These are phyloP conservation scores for Halcyon senegalensis DNA, from an alignment of 2,113 vertebrate genomes.

Conservation along the genomic window DNA sequence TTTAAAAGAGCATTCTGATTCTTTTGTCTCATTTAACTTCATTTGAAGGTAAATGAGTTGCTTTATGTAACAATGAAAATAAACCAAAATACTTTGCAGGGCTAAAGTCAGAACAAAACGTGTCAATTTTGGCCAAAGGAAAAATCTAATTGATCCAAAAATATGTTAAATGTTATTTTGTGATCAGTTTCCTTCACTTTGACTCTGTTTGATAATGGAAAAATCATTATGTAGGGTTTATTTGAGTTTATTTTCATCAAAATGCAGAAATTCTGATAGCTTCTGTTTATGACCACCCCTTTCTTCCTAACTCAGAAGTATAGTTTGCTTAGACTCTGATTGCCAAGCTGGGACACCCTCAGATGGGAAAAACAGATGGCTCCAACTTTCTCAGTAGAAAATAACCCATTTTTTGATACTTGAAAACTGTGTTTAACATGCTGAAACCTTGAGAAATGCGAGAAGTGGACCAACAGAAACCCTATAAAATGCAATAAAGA, in stretches of 20 bases:
- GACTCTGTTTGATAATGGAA: background rate
- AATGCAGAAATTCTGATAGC: background rate
- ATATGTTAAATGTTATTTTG: background rate
- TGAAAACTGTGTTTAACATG: background rate
- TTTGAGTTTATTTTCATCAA: background rate
- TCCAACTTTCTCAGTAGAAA: background rate
- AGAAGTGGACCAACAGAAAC: background rate
- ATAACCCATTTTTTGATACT: background rate
- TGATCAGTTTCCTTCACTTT: constrained; percentile 22
- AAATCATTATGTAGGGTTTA: background rate
- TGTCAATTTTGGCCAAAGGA: background rate
- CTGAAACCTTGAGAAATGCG: background rate
- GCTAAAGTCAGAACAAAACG: background rate
- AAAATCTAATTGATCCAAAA: constrained; percentile 1
- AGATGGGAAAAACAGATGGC: background rate
- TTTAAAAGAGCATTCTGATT: background rate
- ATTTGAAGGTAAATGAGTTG: constrained; percentile 36
- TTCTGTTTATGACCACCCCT: background rate
- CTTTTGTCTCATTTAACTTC: constrained; percentile 9
- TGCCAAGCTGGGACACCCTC: background rate
- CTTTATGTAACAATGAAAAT: constrained; percentile 7
- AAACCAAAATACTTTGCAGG: background rate
- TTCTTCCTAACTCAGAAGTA: background rate
- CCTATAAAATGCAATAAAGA: background rate
- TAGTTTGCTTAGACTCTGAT: background rate